Conservation (phyloP, 2,113 vertebrate species). For the Chaetops frenatus region DNA sequence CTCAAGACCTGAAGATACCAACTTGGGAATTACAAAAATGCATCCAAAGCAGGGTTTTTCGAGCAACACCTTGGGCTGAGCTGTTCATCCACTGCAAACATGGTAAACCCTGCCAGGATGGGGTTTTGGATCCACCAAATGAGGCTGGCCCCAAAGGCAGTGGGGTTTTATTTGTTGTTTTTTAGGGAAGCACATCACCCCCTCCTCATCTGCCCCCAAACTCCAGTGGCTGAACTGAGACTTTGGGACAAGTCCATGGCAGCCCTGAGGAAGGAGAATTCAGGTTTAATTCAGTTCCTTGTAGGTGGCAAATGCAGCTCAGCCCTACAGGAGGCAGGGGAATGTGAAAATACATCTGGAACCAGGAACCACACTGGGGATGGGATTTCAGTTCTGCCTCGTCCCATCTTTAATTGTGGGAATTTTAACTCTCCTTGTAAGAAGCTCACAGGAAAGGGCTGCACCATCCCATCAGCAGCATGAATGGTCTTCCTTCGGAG, state of each 20-base stretch:
- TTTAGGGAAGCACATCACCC: neutral
- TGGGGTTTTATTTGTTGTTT: neutral
- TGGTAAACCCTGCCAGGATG: neutral
- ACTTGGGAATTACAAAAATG: neutral
- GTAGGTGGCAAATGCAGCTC: neutral
- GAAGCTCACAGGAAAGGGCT: neutral
- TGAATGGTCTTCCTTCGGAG: neutral
- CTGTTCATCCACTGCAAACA: neutral
- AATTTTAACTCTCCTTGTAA: neutral
- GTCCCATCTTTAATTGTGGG: neutral
- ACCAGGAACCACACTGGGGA: rapidly evolving
- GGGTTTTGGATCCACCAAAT: neutral
- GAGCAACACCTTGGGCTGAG: neutral
- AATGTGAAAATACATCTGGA: neutral
- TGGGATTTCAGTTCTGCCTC: neutral
- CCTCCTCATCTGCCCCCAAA: neutral
- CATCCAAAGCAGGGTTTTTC: neutral
- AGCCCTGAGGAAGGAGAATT: neutral
- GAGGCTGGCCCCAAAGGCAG: neutral
- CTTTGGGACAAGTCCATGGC: neutral
- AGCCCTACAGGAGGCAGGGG: neutral
- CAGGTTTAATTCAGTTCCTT: neutral
- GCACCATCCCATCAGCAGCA: neutral
- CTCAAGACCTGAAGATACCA: neutral
- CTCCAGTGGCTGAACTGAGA: rapidly evolving